These are phyloP conservation scores for Typhlomys cinereus DNA, from an alignment of 2,113 vertebrate species.

Conservation along the genomic window DNA sequence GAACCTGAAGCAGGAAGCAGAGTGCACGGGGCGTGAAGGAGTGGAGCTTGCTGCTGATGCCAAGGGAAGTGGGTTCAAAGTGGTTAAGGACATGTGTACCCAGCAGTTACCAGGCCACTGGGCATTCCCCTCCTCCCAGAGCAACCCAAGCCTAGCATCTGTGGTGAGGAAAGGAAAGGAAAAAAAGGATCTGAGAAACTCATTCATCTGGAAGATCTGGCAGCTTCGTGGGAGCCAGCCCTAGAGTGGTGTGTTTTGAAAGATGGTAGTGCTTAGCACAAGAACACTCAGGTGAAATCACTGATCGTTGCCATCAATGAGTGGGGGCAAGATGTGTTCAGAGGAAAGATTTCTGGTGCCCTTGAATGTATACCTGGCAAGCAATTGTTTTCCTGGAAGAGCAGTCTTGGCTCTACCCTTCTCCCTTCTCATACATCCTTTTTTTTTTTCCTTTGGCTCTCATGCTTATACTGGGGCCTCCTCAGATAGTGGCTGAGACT, in stretches of 20 bases:
- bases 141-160: background rate
- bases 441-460: background rate
- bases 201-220: background rate
- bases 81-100: background rate
- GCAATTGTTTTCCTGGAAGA: background rate
- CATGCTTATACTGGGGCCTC: background rate
- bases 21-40: background rate
- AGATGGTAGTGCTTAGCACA: background rate
- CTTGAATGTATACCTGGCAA: background rate
- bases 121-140: background rate
- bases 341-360: background rate
- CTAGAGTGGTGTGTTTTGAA: background rate
- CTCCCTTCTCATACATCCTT: background rate
- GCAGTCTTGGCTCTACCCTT: background rate
- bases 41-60: background rate
- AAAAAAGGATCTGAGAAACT: background rate
- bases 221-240: background rate
- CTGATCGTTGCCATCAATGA: background rate
- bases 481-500: slow-evolving; percentile 12
- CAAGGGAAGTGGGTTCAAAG: background rate
- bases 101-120: background rate
- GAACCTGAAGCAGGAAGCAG: background rate
- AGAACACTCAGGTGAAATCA: background rate
- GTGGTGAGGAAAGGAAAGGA: background rate
- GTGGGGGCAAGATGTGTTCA: background rate